Conservation (phyloP, 2,888 invertebrate genomes). For the Drepana falcataria region DNA sequence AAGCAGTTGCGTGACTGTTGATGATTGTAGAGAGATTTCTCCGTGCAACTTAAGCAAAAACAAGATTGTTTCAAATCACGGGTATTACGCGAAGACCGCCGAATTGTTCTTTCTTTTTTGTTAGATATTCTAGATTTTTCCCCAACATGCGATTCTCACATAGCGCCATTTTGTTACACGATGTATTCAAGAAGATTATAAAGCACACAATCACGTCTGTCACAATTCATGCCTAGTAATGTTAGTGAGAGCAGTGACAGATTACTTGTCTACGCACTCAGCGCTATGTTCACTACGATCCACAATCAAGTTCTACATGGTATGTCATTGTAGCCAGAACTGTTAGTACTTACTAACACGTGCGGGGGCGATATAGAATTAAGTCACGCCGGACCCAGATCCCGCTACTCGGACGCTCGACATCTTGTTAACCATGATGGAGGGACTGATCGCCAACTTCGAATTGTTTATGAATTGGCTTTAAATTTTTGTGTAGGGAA, state of each 20-base stretch:
- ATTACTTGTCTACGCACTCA: conserved; percentile 7
- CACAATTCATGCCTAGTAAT: not conserved
- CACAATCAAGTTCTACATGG: not conserved
- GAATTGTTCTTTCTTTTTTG: conserved; percentile 46
- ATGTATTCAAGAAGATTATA: not conserved
- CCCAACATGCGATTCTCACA: conserved; percentile 48
- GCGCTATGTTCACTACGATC: no score
- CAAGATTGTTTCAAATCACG: conserved; percentile 62
- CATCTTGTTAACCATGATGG: conserved; percentile 32
- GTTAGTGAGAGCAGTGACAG: conserved; percentile 21
- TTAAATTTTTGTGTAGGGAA: no score
- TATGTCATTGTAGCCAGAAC: conserved; percentile 9
- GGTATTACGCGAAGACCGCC: conserved; percentile 50
- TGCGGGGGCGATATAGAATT: not conserved
- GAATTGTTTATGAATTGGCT: conserved; percentile 15
- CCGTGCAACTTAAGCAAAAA: conserved; percentile 44
- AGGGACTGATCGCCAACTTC: conserved; percentile 38
- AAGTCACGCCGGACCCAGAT: conserved; percentile 21
- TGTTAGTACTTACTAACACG: conserved; percentile 8
- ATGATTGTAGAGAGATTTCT: conserved; percentile 58
- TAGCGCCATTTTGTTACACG: conserved; percentile 18
- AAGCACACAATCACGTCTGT: not conserved
- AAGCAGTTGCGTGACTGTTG: conserved; percentile 55
- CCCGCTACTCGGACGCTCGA: conserved; percentile 26
- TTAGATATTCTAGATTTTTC: conserved; percentile 35